Evolutionary conservation across 2,113 vertebrate species (phyloP).

Genomic region (Gobiocypris rarus): DNA sequence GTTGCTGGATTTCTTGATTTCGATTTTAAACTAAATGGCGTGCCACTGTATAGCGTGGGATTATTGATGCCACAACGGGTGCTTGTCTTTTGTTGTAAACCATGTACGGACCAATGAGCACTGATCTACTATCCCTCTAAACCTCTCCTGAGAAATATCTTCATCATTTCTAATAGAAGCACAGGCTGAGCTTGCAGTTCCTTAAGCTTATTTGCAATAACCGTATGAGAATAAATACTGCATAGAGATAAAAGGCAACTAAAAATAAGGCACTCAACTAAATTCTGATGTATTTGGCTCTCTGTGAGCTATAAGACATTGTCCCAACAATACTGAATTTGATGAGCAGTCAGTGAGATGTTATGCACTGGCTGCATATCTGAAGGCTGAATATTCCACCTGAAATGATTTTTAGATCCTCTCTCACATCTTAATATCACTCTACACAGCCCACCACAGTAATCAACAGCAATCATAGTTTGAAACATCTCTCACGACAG

Average conservation of each 20-base stretch:
- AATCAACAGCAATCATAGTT: slow-evolving; percentile 45
- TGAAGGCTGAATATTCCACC: slow-evolving; percentile 43
- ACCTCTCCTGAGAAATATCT: slow-evolving; percentile 58
- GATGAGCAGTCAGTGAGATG: slow-evolving; percentile 49
- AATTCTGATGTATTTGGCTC: slow-evolving; percentile 47
- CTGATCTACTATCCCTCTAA: slow-evolving; percentile 51
- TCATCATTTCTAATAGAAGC: slow-evolving; percentile 63
- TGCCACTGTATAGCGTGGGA: slow-evolving; percentile 36
- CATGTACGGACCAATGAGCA: slow-evolving; percentile 54
- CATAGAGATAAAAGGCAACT: slow-evolving; percentile 55
- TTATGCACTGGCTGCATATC: slow-evolving; percentile 33
- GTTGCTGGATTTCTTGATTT: slow-evolving; percentile 63
- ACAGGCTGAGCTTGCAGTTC: slow-evolving; percentile 55
- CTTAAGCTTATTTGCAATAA: slow-evolving; percentile 60
- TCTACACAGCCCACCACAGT: slow-evolving; percentile 11
- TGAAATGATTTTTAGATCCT: slow-evolving; percentile 47
- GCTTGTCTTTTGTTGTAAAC: slow-evolving; percentile 56
- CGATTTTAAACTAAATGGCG: slow-evolving; percentile 61
- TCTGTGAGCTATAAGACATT: slow-evolving; percentile 52
- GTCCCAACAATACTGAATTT: slow-evolving; percentile 57
- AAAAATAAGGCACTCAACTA: slow-evolving; percentile 60
- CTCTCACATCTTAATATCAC: slow-evolving; percentile 31
- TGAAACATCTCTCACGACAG: slow-evolving; percentile 21
- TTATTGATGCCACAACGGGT: slow-evolving; percentile 60
- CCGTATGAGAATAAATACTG: slow-evolving; percentile 39